These are phyloP conservation scores for Simalia tracyae DNA, from an alignment of 2,797 vertebrate species.

Conservation along the genomic window DNA sequence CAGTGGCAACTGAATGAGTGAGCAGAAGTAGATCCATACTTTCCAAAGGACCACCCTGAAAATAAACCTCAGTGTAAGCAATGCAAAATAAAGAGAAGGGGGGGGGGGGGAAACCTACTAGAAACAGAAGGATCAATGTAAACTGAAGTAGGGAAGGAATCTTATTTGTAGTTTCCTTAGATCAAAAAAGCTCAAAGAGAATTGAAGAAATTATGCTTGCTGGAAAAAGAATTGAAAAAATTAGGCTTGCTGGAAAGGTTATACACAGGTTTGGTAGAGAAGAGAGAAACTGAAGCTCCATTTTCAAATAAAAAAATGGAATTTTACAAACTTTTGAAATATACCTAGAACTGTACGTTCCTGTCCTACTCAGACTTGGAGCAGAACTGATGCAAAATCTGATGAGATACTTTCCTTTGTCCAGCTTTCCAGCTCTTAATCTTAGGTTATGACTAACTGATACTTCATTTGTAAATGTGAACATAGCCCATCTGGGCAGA, in stretches of 20 bases:
- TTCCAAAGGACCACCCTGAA: conserved; percentile 49
- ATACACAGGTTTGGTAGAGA: not conserved
- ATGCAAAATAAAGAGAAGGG: conserved; percentile 10
- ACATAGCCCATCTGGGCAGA: not conserved
- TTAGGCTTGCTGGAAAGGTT: conserved; percentile 43
- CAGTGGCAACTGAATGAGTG: not conserved
- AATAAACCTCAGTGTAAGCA: conserved; percentile 31
- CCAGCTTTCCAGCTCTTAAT: not conserved
- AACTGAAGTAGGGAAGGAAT: conserved; percentile 28
- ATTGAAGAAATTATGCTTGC: not conserved
- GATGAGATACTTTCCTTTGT: not conserved
- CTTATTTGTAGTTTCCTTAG: conserved; percentile 4
- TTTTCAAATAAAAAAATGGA: not conserved
- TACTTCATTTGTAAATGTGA: conserved; percentile 46
- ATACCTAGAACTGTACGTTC: not conserved
- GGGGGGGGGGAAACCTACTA: not conserved
- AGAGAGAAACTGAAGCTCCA: not conserved
- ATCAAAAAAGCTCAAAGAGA: not conserved
- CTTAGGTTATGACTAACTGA: conserved; percentile 44
- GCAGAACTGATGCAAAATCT: not conserved
- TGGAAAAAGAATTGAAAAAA: conserved; percentile 15
- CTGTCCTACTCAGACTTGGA: not conserved
- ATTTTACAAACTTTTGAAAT: not conserved
- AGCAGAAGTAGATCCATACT: conserved; percentile 38
- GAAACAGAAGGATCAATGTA: conserved; percentile 31